These are phyloP conservation scores for Exaiptasia diaphana DNA, from an alignment of 64 coral and sea anemone genomes.

Conservation along the genomic window DNA sequence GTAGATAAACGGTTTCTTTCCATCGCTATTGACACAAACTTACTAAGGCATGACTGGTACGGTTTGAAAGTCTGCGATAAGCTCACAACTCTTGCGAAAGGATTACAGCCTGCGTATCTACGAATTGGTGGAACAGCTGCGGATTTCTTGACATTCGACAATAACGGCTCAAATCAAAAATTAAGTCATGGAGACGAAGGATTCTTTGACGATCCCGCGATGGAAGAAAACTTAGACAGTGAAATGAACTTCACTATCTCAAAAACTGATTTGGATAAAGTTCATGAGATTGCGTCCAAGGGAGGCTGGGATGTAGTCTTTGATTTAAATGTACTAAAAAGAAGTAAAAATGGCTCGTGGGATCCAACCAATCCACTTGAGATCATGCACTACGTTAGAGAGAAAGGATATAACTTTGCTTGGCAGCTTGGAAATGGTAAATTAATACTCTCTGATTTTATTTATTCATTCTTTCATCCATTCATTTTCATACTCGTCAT, in stretches of 20 bases:
- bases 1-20: slow-evolving; percentile 53
- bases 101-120: slow-evolving; percentile 62
- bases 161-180: background rate
- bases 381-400: slow-evolving; percentile 74
- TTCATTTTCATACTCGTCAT: too few relatives aligned
- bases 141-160: slow-evolving; percentile 69
- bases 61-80: slow-evolving; percentile 13
- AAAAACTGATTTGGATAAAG: slow-evolving; percentile 72
- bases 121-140: slow-evolving; percentile 67
- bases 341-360: slow-evolving; percentile 51
- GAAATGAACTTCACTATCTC: slow-evolving; percentile 59
- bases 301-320: slow-evolving; percentile 68
- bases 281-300: slow-evolving; percentile 34
- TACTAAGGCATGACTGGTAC: slow-evolving; percentile 19
- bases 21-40: slow-evolving; percentile 27
- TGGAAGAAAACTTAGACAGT: background rate
- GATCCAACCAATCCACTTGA: slow-evolving; percentile 66
- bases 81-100: slow-evolving; percentile 64
- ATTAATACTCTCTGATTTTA: too few relatives aligned
- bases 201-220: background rate
- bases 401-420: slow-evolving; percentile 60
- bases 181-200: background rate
- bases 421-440: slow-evolving; percentile 95
- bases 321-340: slow-evolving; percentile 70
- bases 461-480: too few relatives aligned